phyloP scores from a whole-genome alignment of 2,113 vertebrate genomes.

The Naja naja region DNA sequence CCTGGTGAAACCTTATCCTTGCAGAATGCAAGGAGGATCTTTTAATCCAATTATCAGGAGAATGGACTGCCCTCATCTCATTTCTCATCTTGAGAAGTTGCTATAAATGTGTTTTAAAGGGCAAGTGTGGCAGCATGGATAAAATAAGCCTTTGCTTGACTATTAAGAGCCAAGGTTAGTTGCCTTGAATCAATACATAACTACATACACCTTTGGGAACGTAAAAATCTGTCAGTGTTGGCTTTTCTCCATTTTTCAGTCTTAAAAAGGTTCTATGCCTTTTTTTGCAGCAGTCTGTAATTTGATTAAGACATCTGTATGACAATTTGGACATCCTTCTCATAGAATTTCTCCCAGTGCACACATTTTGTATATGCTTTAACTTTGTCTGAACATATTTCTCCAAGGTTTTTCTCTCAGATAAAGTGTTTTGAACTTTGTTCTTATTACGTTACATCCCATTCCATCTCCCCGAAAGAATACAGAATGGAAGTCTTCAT shows the following conservation, averaged over 20 bases:
- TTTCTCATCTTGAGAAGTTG: slow-evolving; percentile 19
- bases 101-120: slow-evolving; percentile 58
- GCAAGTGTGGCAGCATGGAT: slow-evolving; percentile 53
- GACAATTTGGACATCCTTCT: background rate
- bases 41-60: slow-evolving; percentile 75
- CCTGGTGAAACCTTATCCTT: slow-evolving; percentile 62
- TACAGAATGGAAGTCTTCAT: background rate
- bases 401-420: background rate
- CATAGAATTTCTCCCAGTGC: background rate
- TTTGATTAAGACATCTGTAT: background rate
- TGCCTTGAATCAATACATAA: background rate
- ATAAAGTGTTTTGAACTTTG: background rate
- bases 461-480: background rate
- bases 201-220: background rate
- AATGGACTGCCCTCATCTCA: slow-evolving; percentile 62
- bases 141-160: slow-evolving; percentile 68
- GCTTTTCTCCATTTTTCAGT: background rate
- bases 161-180: slow-evolving; percentile 62
- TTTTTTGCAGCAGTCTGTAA: background rate
- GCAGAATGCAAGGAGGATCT: slow-evolving; percentile 56
- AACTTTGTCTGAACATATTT: background rate
- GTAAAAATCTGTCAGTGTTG: background rate
- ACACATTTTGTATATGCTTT: background rate
- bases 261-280: background rate
- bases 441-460: background rate